phyloP scores from a whole-genome alignment of 1,140 invertebrate genomes.

The Pectinophora gossypiella region DNA sequence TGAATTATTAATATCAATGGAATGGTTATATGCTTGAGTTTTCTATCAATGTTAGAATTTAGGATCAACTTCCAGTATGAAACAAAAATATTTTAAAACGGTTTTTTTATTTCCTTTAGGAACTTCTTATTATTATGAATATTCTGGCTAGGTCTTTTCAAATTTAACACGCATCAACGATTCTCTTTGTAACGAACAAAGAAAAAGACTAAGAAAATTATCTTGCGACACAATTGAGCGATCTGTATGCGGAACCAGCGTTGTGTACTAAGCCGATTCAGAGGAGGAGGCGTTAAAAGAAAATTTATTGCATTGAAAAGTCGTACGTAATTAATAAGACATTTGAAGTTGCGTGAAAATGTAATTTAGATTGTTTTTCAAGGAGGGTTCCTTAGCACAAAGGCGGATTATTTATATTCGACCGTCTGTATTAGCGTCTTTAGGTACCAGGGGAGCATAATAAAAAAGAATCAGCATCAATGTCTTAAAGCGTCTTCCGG shows the following conservation, averaged over 20 bases:
- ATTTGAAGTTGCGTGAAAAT: slow-evolving; percentile 75
- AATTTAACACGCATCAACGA: not conserved
- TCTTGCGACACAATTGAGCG: slow-evolving; percentile 41
- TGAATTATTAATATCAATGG: too few relatives aligned
- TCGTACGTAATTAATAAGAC: slow-evolving; percentile 73
- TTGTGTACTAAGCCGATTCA: slow-evolving; percentile 65
- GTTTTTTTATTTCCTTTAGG: too few relatives aligned
- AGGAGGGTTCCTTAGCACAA: slow-evolving; percentile 55
- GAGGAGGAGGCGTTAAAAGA: slow-evolving; percentile 61
- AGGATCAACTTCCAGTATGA: too few relatives aligned
- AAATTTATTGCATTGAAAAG: slow-evolving; percentile 74
- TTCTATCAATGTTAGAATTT: too few relatives aligned
- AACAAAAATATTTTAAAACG: too few relatives aligned
- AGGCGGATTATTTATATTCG: slow-evolving; percentile 72
- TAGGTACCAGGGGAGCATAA: slow-evolving; percentile 68
- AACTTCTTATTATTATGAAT: too few relatives aligned
- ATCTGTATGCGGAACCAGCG: slow-evolving; percentile 45
- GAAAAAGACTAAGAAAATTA: slow-evolving; percentile 11
- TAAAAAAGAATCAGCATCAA: slow-evolving; percentile 74
- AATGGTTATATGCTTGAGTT: too few relatives aligned
- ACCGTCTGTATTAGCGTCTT: slow-evolving; percentile 71
- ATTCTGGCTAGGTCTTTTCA: too few relatives aligned
- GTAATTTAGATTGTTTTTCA: slow-evolving; percentile 74
- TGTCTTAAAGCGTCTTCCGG: slow-evolving; percentile 71
- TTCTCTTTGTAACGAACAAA: not conserved